Evolutionary conservation across 2,888 invertebrate species (phyloP), one percentile per base, ranked within the genome.

Genomic region (Eilema caniola): DNA sequence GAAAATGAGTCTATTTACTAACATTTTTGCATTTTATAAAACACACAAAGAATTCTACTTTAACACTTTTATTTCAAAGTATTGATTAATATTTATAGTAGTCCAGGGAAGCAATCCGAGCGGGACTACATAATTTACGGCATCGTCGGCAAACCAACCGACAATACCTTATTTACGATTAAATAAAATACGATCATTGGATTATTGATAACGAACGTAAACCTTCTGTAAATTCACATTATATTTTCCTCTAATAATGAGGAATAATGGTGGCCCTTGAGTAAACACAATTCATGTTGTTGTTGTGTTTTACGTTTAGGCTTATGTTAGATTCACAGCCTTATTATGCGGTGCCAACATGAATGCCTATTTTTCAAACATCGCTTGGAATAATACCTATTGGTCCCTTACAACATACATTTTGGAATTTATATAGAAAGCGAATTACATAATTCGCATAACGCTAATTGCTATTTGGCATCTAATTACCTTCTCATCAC

Each of bases 31-130:
- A 77, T 70, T 73, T 68, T 33, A 56, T 61, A 69, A 75, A 81
- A 83, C 83, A 83, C 83, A 86, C 72, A 77, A 79, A 83, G 74
- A 83, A 75, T 77, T 84, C 80, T 82, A 83, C 78, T 84, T 86
- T 85, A 87, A 84, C 85, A 85, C 83, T 86, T 86, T 88, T 85
- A 86, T 89, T 86, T 81, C 83, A 86, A 86, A 86, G 86, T 90
- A 90, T 88, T 90, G 88, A 91, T 92, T 90, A 91, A 90, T 91
- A 91, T 91, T 88, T 91, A 90, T 91, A 88, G 88, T 86, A 84
- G 83, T 78, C 81, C 81, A 75, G 85, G 83, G 85, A 86, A 85
- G 88, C 88, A 86, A 89, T 88, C 85, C 90, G 85, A 91, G 77
- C 77, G 91, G 88, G 88, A 86, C 84, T 74, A 71, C 80, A 85